Base-by-base conservation (phyloP, 2,797 vertebrate species). In the Microctenopoma lineatum region DNA sequence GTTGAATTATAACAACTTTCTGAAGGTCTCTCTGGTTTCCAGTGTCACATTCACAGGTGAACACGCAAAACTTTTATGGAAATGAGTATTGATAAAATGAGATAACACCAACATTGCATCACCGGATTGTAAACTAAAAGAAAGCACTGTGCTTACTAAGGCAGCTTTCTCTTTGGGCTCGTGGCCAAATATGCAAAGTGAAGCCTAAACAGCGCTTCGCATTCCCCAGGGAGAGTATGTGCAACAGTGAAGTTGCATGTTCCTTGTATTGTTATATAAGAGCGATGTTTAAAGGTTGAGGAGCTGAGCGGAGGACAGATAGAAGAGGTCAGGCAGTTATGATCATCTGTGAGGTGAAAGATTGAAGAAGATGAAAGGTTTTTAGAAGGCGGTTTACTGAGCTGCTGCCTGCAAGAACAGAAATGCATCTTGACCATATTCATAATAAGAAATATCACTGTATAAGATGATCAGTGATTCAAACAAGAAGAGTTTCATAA, bases 201-300 rank as follows among this genome's bases (percentile, higher is more conserved):
- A 78, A 54, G 72, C 67, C 60, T 32, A 79, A 80, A 48, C 60
- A 12, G 0, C n/a, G 74, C 71, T 81, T 84, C 75, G 85, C 32
- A 26, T 83, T 66, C 60, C 50, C 71, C 59, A 47, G 68, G 67
- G 64, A 65, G 77, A 44, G 45, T 53, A 61, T 73, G 60, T 60
- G 73, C 65, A 44, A 66, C 41, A 15, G 41, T 14, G 62, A 70
- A 71, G 45, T 55, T 65, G 38, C 46, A 58, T 52, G 66, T 81
- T 79, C 73, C 45, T 25, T 3, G 5, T 68, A 70, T 80, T 84
- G 84, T 86, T 86, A 75, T 62, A 3, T 66, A 89, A 88, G 58
- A 64, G 54, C 1, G 2, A 68, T 80, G 14, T 44, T 51, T 50
- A 59, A 59, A 59, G 39, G 63, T 36, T 38, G 29, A 39, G 56